Evolutionary conservation across 2,113 vertebrate species (phyloP).

Genomic region (Gallinago media): DNA sequence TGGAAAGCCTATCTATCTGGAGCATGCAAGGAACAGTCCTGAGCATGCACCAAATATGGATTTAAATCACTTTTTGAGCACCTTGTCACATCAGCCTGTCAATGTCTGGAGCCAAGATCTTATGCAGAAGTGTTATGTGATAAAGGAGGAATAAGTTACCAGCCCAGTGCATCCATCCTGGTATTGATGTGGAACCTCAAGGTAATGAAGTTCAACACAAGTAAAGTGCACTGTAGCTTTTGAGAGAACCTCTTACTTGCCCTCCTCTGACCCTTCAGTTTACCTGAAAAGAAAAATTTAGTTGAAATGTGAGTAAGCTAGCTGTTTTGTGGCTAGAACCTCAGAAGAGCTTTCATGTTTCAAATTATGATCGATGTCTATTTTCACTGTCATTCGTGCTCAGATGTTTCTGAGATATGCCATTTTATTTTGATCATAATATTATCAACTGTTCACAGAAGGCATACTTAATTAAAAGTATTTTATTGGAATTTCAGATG

Average conservation of each 20-base stretch:
- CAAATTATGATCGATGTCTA: background rate
- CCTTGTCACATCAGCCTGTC: background rate
- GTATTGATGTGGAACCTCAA: accelerated
- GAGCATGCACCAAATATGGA: background rate
- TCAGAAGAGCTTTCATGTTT: background rate
- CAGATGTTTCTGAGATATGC: background rate
- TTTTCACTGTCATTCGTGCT: background rate
- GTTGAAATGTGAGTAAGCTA: background rate
- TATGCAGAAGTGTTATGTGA: background rate
- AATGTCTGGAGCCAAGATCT: background rate
- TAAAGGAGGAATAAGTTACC: background rate
- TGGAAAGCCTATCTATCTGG: background rate
- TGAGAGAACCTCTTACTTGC: background rate
- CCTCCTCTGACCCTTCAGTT: background rate
- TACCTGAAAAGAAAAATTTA: background rate
- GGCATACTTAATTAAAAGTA: background rate
- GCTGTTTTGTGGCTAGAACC: background rate
- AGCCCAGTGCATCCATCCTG: background rate
- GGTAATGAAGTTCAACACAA: background rate
- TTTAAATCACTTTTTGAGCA: background rate
- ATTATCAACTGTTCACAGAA: background rate
- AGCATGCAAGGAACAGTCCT: background rate
- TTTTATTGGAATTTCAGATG: background rate
- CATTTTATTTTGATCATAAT: background rate
- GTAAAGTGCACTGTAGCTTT: background rate